These are phyloP conservation scores for Leptarthrus brevirostris DNA, from an alignment of 2,888 invertebrate genomes.

Conservation along the genomic window DNA sequence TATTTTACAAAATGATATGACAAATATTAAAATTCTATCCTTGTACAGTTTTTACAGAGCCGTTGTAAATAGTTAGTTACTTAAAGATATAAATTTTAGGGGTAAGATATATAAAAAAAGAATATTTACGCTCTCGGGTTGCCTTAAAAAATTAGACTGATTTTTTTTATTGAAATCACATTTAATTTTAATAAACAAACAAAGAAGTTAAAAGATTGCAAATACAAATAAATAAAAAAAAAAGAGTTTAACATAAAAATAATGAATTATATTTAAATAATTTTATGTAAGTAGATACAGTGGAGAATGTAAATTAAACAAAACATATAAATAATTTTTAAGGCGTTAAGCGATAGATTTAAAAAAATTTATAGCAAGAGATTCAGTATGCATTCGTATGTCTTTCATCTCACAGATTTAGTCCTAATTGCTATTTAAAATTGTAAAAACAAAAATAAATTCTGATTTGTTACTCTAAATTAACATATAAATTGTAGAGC, in stretches of 20 bases:
- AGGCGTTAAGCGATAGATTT: conserved; percentile 3
- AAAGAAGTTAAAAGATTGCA: conserved; percentile 28
- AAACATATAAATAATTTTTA: neutral
- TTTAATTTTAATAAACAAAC: conserved; percentile 43
- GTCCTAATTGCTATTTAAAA: conserved; percentile 30
- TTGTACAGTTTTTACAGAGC: conserved; percentile 26
- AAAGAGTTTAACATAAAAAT: conserved; percentile 25
- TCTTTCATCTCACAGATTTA: conserved; percentile 25
- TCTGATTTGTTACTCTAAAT: conserved; percentile 32
- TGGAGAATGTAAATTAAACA: conserved; percentile 29
- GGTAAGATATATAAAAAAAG: conserved; percentile 35
- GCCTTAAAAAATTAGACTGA: conserved; percentile 78
- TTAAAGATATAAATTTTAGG: conserved; percentile 21
- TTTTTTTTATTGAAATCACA: conserved; percentile 67
- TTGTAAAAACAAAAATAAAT: conserved; percentile 9
- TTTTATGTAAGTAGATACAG: conserved; percentile 23
- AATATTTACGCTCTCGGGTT: conserved; percentile 70
- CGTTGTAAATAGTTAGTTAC: conserved; percentile 33
- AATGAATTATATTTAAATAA: conserved; percentile 4
- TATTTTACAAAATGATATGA: neutral
- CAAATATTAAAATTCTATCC: conserved; percentile 26
- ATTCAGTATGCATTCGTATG: conserved; percentile 27
- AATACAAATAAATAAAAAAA: conserved; percentile 1
- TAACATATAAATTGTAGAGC: conserved; percentile 2
- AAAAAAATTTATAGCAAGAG: conserved; percentile 25